phyloP scores from a whole-genome alignment of 2,113 vertebrate species.

The Vulpes ferrilata region DNA sequence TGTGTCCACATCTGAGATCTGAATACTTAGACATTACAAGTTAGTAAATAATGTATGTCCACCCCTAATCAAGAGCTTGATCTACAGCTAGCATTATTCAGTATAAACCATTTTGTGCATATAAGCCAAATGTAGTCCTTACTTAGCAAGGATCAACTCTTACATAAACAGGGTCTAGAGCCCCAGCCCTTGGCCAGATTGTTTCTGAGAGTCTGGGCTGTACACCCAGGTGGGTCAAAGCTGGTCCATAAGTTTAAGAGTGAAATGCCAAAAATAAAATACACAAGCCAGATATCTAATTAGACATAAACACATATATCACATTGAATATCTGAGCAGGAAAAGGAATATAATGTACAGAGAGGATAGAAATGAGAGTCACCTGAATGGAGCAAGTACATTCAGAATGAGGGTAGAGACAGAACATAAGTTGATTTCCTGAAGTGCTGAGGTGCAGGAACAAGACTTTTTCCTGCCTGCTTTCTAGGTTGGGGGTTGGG shows the following conservation, averaged over 20 bases:
- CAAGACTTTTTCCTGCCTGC: not conserved
- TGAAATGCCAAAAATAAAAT: not conserved
- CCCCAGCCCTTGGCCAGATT: not conserved
- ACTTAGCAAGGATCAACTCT: not conserved
- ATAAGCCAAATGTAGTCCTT: not conserved
- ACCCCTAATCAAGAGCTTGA: not conserved
- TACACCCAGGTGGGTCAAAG: not conserved
- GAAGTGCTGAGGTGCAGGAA: not conserved
- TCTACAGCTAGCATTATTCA: not conserved
- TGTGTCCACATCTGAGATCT: not conserved
- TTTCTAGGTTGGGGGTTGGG: not conserved
- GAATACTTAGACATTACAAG: not conserved
- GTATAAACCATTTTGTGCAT: not conserved
- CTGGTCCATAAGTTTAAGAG: not conserved
- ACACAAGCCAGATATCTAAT: not conserved
- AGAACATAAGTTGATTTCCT: not conserved
- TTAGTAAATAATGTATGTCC: not conserved
- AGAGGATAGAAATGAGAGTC: not conserved
- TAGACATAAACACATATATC: not conserved
- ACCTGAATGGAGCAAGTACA: not conserved
- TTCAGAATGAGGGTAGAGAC: not conserved
- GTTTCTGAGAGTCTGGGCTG: not conserved
- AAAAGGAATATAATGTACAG: not conserved
- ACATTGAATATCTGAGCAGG: not conserved
- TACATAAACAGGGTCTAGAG: not conserved